Conservation (phyloP, 2,888 invertebrate species). For the Melinaea menophilus region DNA sequence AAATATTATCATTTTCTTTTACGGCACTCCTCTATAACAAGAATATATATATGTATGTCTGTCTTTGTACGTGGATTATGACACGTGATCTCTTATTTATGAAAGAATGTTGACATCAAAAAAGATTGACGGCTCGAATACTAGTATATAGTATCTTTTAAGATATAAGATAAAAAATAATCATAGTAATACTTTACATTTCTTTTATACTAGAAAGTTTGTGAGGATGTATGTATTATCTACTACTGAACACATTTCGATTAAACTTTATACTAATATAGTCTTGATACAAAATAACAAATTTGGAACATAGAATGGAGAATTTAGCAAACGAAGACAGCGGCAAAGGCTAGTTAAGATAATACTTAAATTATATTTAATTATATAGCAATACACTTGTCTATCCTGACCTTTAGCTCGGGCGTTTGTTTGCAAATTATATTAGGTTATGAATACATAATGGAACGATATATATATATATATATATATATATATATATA, state of each 20-base stretch:
- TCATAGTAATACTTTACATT: too few relatives aligned
- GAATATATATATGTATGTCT: conserved; percentile 67
- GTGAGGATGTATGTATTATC: too few relatives aligned
- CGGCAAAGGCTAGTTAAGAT: too few relatives aligned
- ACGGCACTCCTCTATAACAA: conserved; percentile 60
- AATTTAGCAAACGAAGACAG: too few relatives aligned
- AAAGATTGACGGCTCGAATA: conserved; percentile 32
- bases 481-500: not conserved
- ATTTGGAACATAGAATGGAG: too few relatives aligned
- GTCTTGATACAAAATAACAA: too few relatives aligned
- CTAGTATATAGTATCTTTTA: conserved; percentile 1
- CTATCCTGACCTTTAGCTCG: conserved; percentile 31
- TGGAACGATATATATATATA: conserved; percentile 8
- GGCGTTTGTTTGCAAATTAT: conserved; percentile 65
- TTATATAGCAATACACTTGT: conserved; percentile 20
- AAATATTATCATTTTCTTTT: conserved; percentile 59
- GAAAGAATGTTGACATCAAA: conserved; percentile 46
- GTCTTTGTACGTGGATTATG: conserved; percentile 72
- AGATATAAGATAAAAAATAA: too few relatives aligned
- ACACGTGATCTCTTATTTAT: conserved; percentile 69
- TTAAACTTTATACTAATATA: too few relatives aligned
- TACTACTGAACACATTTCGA: too few relatives aligned
- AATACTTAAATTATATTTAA: too few relatives aligned
- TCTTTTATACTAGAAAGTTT: too few relatives aligned
- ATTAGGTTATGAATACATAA: conserved; percentile 61